Evolutionary conservation across 1,140 invertebrate species (phyloP), one percentile per base, ranked within the genome.

Genomic region (Eurosta solidaginis): DNA sequence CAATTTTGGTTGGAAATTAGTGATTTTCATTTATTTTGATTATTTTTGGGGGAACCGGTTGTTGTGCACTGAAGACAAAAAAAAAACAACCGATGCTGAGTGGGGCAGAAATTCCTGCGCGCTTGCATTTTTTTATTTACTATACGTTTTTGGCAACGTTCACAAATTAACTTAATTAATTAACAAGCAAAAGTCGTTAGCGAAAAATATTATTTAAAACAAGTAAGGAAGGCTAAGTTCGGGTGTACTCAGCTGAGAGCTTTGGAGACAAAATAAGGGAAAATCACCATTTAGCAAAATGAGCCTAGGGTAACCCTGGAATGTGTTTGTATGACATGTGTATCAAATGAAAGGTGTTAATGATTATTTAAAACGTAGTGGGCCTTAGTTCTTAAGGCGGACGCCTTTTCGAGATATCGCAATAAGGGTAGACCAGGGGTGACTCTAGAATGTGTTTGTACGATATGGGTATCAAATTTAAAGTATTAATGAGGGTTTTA

Each of bases 81-180:
- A 40, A 68, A 20, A 7, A 52, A 25, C 49, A 52, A 17, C 14
- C 45, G 45, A 47, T 12, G n/a, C 12, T 12, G 45, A 47, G 12
- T 17, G 12, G 45, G 7, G 1, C 45, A 47, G n/a, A 17, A 47
- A 47, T 52, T 52, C 49, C 49, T 22, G 20, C 17, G 49, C 49
- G 22, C 49, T 22, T 52, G 49, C 5, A 4, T 7, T 5, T 22
- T 52, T 52, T 52, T 0, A 54, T 1, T 4, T 36, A 12, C 6
- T 17, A 68, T 40, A 47, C 45, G 45, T 4, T 40, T n/a, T 17
- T 29, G 17, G 59, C 33, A 68, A 68, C 17, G 59, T 33, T 42
- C 59, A 68, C 59, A 68, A 68, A 68, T 68, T 68, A 68, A 68
- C 9, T 68, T 75, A 75, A 75, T 47, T 75, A 75, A 75, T 47